Base-by-base conservation (phyloP, 1,140 invertebrate genomes). In the Lysiphlebus fabarum region DNA sequence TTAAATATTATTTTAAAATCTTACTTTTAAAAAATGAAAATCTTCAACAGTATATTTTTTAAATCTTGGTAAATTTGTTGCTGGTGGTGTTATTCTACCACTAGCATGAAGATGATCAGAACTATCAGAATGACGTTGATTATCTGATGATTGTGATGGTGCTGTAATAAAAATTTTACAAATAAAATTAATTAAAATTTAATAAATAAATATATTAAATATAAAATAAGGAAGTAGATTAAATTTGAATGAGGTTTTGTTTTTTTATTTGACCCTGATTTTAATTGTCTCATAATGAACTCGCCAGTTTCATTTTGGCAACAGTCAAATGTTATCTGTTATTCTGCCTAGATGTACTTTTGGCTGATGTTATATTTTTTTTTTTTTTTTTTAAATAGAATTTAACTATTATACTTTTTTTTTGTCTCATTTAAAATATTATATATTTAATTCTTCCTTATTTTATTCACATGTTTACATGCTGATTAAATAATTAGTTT, bases 11-110 rank as follows among this genome's bases (percentile, higher is more conserved):
- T 2, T 26, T 2, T 2, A 26, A 2, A 26, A 37, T 65, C 71
- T 72, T 61, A 74, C 92, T 81, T 95, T 96, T 49, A 97, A 85
- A 77, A 97, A 95, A 71, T 91, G 87, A 80, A 97, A 98, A 75
- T 97, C 93, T 66, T 92, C 89, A 49, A 95, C 85, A 11, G 84
- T 84, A 71, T 95, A 96, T 73, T 93, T 93, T 68, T 90, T 85
- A 82, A 93, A 95, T 67, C 91, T 85, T 45, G 92, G 91, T 66
- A 93, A 86, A 55, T 87, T 88, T 40, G 90, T 90, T 40, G 90
- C 90, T 10, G 91, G 91, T 34, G 90, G 88, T 11, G 89, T 91
- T 69, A 91, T 88, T 45, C 89, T 82, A 45, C 89, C 89, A 63
- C 87, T 88, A 68, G 83, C 84, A 65, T 87, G 83, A 78, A 86